Percentiles rank a stretch among this genome's conserved stretches.
Conservation (phyloP, 2,113 vertebrate species). For the Cryptotis parvus region DNA sequence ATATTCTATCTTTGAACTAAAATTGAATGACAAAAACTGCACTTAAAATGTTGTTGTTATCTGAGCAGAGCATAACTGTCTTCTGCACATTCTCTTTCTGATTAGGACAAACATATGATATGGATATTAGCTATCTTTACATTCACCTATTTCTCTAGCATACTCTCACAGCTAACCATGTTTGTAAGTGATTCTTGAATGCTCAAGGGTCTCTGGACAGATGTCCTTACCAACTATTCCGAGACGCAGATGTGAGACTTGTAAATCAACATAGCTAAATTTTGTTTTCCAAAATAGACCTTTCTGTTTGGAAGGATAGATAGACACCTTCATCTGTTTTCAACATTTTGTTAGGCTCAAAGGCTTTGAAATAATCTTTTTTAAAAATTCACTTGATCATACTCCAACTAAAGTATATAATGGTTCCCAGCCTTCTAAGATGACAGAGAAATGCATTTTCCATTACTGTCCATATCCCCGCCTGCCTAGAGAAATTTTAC, state of each 20-base stretch:
- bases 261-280: neutral
- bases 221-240: neutral
- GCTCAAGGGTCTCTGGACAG: neutral
- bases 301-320: constrained; percentile 36
- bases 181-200: neutral
- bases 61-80: neutral
- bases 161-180: neutral
- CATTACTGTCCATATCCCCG: constrained; percentile 42
- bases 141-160: neutral
- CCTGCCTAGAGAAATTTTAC: constrained; percentile 41
- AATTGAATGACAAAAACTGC: neutral
- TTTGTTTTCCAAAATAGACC: constrained; percentile 36
- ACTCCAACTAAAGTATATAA: constrained; percentile 37
- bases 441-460: constrained; percentile 14
- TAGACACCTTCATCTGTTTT: constrained; percentile 26
- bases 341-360: constrained; percentile 30
- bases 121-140: too few species aligned
- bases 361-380: constrained; percentile 55
- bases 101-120: rapidly evolving
- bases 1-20: neutral
- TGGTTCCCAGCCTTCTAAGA: constrained; percentile 22
- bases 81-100: neutral
- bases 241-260: neutral
- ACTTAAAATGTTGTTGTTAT: neutral
- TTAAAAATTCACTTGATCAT: constrained; percentile 32